Conservation (phyloP, 2,113 vertebrate species). For the Astur gentilis region DNA sequence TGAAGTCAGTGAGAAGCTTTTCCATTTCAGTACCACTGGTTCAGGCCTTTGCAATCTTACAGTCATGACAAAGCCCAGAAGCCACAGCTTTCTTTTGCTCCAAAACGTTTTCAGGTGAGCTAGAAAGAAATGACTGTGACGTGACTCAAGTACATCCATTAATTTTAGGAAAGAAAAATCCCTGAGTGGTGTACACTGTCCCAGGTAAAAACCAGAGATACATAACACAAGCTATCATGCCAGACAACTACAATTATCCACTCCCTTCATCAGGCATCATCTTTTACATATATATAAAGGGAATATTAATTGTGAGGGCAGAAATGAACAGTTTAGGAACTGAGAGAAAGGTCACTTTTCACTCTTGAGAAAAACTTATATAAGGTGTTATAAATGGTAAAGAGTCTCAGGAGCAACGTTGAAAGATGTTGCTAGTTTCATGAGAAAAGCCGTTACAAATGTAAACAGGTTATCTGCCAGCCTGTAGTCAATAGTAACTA, state of each 20-base stretch:
- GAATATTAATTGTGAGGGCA: not conserved
- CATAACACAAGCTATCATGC: not conserved
- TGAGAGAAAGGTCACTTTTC: not conserved
- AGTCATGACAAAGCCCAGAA: not conserved
- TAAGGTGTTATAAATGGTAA: not conserved
- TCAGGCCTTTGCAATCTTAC: not conserved
- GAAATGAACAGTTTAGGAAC: not conserved
- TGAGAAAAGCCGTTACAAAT: not conserved
- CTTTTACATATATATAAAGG: not conserved
- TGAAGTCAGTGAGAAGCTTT: not conserved
- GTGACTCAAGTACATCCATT: not conserved
- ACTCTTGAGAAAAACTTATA: not conserved
- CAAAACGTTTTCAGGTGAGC: not conserved
- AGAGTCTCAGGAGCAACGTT: not conserved
- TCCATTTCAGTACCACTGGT: not conserved
- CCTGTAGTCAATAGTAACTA: not conserved
- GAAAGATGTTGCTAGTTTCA: not conserved
- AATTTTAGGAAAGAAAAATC: not conserved
- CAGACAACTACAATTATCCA: not conserved
- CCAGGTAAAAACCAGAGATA: not conserved
- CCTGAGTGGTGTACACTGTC: not conserved
- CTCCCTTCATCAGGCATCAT: not conserved
- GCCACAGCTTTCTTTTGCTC: not conserved
- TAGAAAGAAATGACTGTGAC: not conserved
- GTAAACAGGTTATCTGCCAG: not conserved